A percentile compares a stretch with the other conserved stretches of the same genome.
phyloP scores from a whole-genome alignment of 2,797 vertebrate genomes.

The Karalla daura region DNA sequence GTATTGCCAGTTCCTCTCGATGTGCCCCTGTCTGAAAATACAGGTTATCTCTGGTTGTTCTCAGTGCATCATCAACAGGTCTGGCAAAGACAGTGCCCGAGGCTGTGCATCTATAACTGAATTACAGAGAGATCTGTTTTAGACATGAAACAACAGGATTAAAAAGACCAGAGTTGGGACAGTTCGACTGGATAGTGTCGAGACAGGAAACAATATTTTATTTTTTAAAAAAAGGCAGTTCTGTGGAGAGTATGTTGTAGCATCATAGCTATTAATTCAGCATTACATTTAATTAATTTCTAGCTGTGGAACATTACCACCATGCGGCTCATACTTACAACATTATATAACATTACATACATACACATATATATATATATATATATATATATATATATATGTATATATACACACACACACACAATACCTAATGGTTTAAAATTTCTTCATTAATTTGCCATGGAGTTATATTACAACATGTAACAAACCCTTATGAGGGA shows the following conservation, averaged over 20 bases:
- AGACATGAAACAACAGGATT: constrained; percentile 1
- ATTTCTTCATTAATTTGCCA: background rate
- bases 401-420: background rate
- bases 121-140: constrained; percentile 31
- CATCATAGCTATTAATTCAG: too few relatives aligned
- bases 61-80: constrained; percentile 10
- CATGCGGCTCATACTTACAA: too few relatives aligned
- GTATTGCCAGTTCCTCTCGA: background rate
- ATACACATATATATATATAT: too few relatives aligned
- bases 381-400: too few relatives aligned
- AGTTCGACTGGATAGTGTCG: background rate
- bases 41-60: background rate
- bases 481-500: constrained; percentile 21
- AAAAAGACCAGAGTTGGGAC: constrained; percentile 1
- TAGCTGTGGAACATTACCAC: too few relatives aligned
- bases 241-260: background rate
- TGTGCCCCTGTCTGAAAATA: background rate
- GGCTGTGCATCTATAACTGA: constrained; percentile 38
- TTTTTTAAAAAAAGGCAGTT: background rate
- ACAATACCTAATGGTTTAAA: background rate
- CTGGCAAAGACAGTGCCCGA: constrained; percentile 30
- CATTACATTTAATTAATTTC: too few relatives aligned
- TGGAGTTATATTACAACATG: constrained; percentile 29
- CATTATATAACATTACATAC: too few relatives aligned
- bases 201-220: background rate